Evolutionary conservation across 2,888 invertebrate species (phyloP).

Genomic region (Lasioglossum oenotherae): DNA sequence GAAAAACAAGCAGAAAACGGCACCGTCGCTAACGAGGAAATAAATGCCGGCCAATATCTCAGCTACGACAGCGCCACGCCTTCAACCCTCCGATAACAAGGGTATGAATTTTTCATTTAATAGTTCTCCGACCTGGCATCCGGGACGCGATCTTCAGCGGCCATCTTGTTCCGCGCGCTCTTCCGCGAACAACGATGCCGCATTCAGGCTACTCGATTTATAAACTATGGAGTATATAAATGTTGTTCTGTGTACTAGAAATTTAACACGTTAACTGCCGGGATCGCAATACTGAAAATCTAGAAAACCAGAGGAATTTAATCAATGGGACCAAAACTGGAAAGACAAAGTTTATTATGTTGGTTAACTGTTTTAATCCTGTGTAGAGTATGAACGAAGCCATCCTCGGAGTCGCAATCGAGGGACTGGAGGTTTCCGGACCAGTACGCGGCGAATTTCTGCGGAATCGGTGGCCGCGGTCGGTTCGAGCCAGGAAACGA

Average conservation of each 20-base stretch:
- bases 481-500: constrained; percentile 33
- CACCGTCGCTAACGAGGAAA: constrained; percentile 69
- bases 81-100: constrained; percentile 33
- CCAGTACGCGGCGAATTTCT: constrained; percentile 24
- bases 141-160: constrained; percentile 28
- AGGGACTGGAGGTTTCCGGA: neutral
- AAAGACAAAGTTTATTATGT: too few species aligned
- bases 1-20: constrained; percentile 19
- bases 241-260: too few species aligned
- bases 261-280: too few species aligned
- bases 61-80: constrained; percentile 69
- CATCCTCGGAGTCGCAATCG: neutral
- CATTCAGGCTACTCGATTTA: neutral
- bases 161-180: neutral
- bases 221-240: too few species aligned
- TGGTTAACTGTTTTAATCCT: too few species aligned
- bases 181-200: neutral
- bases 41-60: constrained; percentile 74
- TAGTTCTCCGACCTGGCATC: constrained; percentile 55
- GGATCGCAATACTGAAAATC: too few species aligned
- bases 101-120: constrained; percentile 74
- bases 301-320: too few species aligned
- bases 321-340: too few species aligned
- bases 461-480: constrained; percentile 6
- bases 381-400: neutral